These are phyloP conservation scores for Poeciliopsis occidentalis DNA, from an alignment of 2,113 vertebrate genomes.

Conservation along the genomic window DNA sequence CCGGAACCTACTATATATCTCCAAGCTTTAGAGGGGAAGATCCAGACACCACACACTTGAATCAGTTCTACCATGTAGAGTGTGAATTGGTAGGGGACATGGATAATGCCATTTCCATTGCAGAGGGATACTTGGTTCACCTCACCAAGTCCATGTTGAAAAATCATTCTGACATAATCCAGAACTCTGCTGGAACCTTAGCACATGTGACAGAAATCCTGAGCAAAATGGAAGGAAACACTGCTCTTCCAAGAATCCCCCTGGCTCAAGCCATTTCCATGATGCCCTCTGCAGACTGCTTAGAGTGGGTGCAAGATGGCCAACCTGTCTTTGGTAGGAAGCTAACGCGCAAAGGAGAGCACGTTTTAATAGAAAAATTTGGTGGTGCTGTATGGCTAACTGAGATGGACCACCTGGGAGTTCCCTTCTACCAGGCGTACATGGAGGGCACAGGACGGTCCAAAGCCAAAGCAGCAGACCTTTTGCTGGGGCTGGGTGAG, in stretches of 20 bases:
- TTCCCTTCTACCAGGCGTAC: slow-evolving; percentile 84
- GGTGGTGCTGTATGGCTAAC: slow-evolving; percentile 81
- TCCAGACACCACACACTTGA: slow-evolving; percentile 81
- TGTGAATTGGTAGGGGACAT: slow-evolving; percentile 81
- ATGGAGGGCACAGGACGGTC: slow-evolving; percentile 66
- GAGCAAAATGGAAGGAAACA: slow-evolving; percentile 60
- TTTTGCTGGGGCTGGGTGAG: slow-evolving; percentile 81
- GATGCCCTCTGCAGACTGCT: slow-evolving; percentile 79
- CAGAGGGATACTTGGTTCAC: slow-evolving; percentile 77
- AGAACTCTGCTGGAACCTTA: slow-evolving; percentile 73
- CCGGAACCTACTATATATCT: slow-evolving; percentile 80
- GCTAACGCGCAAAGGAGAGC: slow-evolving; percentile 81
- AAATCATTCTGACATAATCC: slow-evolving; percentile 74
- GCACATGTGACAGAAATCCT: slow-evolving; percentile 71
- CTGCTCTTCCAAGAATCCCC: slow-evolving; percentile 73
- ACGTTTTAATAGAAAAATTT: slow-evolving; percentile 76
- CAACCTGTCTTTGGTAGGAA: slow-evolving; percentile 80
- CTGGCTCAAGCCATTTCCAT: slow-evolving; percentile 78
- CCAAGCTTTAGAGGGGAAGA: slow-evolving; percentile 83
- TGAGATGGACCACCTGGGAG: slow-evolving; percentile 83
- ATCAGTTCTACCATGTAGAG: slow-evolving; percentile 84
- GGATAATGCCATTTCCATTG: slow-evolving; percentile 76
- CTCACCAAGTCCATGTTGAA: slow-evolving; percentile 78
- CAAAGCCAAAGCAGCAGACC: slow-evolving; percentile 82
- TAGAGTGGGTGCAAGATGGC: slow-evolving; percentile 80